Evolutionary conservation across 2,888 invertebrate genomes (phyloP).

Genomic region (Lapara coniferarum): DNA sequence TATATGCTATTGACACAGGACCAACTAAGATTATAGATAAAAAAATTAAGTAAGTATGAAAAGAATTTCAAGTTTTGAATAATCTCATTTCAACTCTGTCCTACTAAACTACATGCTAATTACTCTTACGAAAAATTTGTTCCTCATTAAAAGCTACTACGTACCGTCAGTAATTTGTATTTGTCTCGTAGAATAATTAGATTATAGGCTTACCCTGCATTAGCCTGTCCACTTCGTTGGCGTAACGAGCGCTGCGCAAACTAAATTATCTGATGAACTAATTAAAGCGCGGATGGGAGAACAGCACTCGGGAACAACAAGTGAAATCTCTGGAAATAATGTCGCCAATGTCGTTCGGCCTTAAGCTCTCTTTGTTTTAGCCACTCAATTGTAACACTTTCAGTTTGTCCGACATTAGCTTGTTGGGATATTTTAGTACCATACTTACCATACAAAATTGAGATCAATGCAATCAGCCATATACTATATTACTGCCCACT

Average conservation of each 20-base stretch:
- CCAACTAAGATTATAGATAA: no score
- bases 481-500: no score
- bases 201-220: slow-evolving; percentile 71
- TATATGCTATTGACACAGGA: no score
- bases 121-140: slow-evolving; percentile 9
- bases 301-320: slow-evolving; percentile 59
- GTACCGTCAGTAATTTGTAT: slow-evolving; percentile 62
- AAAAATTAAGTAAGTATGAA: no score
- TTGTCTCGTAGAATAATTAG: slow-evolving; percentile 70
- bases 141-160: slow-evolving; percentile 36
- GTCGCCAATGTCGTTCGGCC: slow-evolving; percentile 30
- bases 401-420: slow-evolving; percentile 30
- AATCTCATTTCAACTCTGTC: no score
- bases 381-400: slow-evolving; percentile 27
- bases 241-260: slow-evolving; percentile 71
- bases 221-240: slow-evolving; percentile 66
- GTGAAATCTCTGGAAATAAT: slow-evolving; percentile 43
- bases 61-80: no score
- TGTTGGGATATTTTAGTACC: slow-evolving; percentile 19
- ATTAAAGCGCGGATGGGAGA: slow-evolving; percentile 63
- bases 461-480: no score
- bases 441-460: no score
- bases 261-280: slow-evolving; percentile 75
- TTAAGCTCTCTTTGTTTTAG: slow-evolving; percentile 31
- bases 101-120: neutral